phyloP scores from a whole-genome alignment of 2,113 vertebrate species.

The Nycticebus coucang region DNA sequence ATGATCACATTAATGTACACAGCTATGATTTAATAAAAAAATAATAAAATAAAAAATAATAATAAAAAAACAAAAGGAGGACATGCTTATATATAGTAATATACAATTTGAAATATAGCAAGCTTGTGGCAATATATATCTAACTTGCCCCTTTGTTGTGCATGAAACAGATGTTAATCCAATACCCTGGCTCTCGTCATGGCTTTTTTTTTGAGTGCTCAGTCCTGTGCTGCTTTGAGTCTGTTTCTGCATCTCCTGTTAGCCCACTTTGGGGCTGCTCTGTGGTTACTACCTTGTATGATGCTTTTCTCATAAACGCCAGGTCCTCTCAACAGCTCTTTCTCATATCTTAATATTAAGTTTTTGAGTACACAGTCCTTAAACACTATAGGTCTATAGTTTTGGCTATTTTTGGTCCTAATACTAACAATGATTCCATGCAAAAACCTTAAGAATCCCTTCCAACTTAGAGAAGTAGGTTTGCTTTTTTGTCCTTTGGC shows the following conservation, averaged over 20 bases:
- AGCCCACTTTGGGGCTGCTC: neutral
- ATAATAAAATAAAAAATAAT: no score
- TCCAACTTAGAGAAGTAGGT: neutral
- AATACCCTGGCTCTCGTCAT: neutral
- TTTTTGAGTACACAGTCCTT: neutral
- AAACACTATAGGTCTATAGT: neutral
- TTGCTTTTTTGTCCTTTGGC: neutral
- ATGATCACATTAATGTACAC: no score
- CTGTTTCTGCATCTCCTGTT: neutral
- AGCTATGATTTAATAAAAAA: no score
- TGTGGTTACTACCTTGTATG: neutral
- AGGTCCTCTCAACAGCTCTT: neutral
- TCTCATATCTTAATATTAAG: neutral
- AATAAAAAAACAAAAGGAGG: neutral
- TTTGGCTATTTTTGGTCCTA: neutral
- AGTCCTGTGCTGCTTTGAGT: neutral
- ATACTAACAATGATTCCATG: neutral
- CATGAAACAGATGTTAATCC: neutral
- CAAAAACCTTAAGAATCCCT: conserved; percentile 1
- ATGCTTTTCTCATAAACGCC: neutral
- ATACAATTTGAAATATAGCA: neutral
- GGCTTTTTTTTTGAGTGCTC: neutral
- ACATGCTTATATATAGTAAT: no score
- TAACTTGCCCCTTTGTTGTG: neutral
- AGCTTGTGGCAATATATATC: neutral